Conservation (phyloP, 2,888 invertebrate species). For the Troglohyphantes excavatus region DNA sequence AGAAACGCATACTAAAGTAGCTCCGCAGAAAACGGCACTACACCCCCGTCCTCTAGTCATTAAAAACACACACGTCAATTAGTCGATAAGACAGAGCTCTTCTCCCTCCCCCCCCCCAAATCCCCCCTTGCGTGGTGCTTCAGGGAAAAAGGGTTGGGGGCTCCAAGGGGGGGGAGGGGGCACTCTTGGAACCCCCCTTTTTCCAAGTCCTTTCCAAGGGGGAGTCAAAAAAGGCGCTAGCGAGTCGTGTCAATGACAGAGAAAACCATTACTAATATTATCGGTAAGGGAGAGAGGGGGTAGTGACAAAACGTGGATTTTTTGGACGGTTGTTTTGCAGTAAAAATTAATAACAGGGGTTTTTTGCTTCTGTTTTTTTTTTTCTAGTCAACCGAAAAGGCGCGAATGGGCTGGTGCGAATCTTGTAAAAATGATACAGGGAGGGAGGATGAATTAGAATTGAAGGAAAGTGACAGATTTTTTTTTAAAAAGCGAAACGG, state of each 20-base stretch:
- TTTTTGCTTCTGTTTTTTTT: neutral
- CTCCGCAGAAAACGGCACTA: constrained; percentile 70
- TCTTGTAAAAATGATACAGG: constrained; percentile 43
- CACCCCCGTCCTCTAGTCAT: constrained; percentile 73
- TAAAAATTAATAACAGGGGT: constrained; percentile 44
- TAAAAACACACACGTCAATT: constrained; percentile 79
- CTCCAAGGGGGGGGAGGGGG: neutral
- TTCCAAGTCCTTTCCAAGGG: constrained; percentile 16
- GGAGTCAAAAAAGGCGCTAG: constrained; percentile 77
- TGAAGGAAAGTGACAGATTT: neutral
- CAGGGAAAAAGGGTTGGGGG: constrained; percentile 14
- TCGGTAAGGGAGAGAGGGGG: constrained; percentile 34
- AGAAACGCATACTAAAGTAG: constrained; percentile 77
- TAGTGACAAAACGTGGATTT: constrained; percentile 63
- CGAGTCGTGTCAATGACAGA: constrained; percentile 74
- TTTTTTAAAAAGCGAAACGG: neutral
- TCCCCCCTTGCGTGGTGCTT: constrained; percentile 2
- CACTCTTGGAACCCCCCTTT: neutral
- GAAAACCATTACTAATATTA: constrained; percentile 78
- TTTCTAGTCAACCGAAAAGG: constrained; percentile 32
- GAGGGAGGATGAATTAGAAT: neutral
- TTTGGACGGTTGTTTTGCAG: constrained; percentile 36
- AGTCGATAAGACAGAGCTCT: constrained; percentile 77
- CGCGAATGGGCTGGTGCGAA: neutral
- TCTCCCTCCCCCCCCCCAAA: constrained; percentile 6